Evolutionary conservation across 2,113 vertebrate species (phyloP).

Genomic region (Dolichallabes microphthalmus): DNA sequence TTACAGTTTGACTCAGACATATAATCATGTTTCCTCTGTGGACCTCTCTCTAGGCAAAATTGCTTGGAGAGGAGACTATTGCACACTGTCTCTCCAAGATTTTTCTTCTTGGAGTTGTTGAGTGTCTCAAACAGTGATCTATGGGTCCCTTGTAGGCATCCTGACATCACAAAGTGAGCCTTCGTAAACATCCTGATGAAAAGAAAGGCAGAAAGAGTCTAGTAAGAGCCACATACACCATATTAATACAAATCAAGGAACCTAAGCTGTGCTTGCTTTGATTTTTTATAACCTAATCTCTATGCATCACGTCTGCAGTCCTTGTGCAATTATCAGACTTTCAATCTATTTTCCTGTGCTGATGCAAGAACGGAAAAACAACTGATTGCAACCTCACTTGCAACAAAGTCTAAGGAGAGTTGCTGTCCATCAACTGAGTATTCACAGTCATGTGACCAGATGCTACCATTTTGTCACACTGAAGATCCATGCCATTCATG

Average conservation of each 20-base stretch:
- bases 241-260: background rate
- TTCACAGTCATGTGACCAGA: no score
- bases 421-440: no score
- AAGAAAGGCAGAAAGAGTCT: background rate
- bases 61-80: background rate
- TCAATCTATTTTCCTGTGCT: background rate
- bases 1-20: background rate
- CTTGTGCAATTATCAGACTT: background rate
- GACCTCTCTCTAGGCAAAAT: conserved; percentile 3
- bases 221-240: background rate
- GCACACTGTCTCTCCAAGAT: background rate
- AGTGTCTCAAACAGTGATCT: conserved; percentile 40
- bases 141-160: conserved; percentile 51
- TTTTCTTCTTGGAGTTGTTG: conserved; percentile 40
- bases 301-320: background rate
- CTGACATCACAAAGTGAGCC: conserved; percentile 50
- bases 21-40: background rate
- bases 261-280: background rate
- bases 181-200: conserved; percentile 67
- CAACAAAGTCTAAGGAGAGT: background rate
- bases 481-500: no score
- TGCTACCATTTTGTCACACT: no score
- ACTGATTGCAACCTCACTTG: background rate
- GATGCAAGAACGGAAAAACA: background rate
- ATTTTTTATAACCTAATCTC: background rate